Percentiles rank a stretch among this genome's conserved stretches.
Conservation (phyloP, 2,888 invertebrate species). For the Periphyllus acericola region DNA sequence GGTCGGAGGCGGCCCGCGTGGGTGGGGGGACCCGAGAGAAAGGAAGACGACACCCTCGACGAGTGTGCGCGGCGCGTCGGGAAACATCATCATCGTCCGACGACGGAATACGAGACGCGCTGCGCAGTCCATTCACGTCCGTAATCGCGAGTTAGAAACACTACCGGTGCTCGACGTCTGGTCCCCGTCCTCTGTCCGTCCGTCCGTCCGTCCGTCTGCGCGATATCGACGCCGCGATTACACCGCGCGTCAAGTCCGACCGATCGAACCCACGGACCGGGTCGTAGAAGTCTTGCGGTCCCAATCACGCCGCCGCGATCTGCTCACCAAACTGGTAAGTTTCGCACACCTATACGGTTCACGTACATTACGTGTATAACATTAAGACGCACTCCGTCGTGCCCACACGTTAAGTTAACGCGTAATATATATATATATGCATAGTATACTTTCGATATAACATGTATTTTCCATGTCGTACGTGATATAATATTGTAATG, state of each 20-base stretch:
- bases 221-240: too few relatives aligned
- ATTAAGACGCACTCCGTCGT: background rate
- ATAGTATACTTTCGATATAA: too few relatives aligned
- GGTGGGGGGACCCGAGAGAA: conserved; percentile 22
- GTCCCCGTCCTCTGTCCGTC: background rate
- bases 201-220: background rate
- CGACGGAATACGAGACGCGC: background rate
- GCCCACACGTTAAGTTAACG: too few relatives aligned
- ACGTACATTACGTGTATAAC: too few relatives aligned
- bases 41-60: conserved; percentile 60
- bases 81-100: conserved; percentile 13
- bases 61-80: background rate
- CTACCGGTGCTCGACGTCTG: conserved; percentile 3
- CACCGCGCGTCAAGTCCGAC: background rate
- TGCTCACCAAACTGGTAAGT: too few relatives aligned
- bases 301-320: too few relatives aligned
- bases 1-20: background rate
- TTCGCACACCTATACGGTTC: too few relatives aligned
- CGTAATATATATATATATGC: too few relatives aligned
- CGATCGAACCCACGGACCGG: background rate
- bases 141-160: conserved; percentile 43
- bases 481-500: too few relatives aligned
- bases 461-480: too few relatives aligned
- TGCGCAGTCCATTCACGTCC: conserved; percentile 40
- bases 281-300: too few relatives aligned